Base-by-base conservation (phyloP, 2,797 vertebrate species). In the Danionella dracula region DNA sequence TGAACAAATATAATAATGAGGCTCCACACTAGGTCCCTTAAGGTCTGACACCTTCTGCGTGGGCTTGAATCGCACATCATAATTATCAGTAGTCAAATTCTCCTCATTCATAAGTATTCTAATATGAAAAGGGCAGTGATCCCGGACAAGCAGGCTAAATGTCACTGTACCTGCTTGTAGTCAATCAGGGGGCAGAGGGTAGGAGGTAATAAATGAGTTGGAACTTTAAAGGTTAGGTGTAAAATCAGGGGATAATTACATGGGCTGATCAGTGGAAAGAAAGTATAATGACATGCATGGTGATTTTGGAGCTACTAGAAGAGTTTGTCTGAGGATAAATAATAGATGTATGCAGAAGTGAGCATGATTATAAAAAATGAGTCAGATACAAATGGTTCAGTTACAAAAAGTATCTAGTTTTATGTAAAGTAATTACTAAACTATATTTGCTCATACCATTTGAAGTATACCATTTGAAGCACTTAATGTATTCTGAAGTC, bases 61-160 rank as follows among this genome's bases (percentile, higher is more conserved):
- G 72, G 76, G 75, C 75, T 67, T 78, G 78, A 77, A 82, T 80
- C 79, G 76, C 83, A 82, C 79, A 79, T 79, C 74, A 64, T 77
- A 80, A 81, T 84, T 79, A 79, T 77, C 72, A 66, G 58, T 68
- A 72, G 70, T 73, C 37, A 46, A 31, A 34, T 62, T 50, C 62
- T 49, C 21, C 50, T 67, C 13, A 35, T 53, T 57, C 53, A 46
- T 29, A 64, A 44, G 41, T 46, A 27, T 49, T 32, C n/a, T 66
- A 66, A 69, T 56, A 46, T 58, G 15, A 63, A 58, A 72, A 29
- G 27, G 62, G 57, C 34, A 37, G 56, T 61, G 68, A 81, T 74
- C 69, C 57, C 13, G 13, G 62, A 61, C 67, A 68, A 49, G 60
- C 56, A 5, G 19, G 12, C 49, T 72, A 79, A 85, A 81, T 75